Conservation (phyloP, 2,113 vertebrate genomes). For the Laticauda colubrina region DNA sequence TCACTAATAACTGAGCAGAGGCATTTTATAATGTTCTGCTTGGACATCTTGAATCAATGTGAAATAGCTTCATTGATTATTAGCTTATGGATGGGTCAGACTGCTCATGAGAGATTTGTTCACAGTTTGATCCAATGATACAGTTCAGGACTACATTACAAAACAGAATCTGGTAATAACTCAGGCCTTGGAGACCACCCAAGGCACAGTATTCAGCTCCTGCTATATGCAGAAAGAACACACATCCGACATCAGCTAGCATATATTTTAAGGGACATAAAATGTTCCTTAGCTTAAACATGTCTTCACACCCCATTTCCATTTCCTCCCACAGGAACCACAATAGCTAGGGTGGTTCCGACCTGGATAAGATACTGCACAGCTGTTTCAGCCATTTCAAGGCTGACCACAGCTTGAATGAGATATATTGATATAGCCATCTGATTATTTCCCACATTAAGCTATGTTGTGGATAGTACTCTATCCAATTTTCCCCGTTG, state of each 20-base stretch:
- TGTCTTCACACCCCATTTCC: slow-evolving; percentile 10
- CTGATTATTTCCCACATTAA: neutral
- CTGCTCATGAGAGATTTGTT: neutral
- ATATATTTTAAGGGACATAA: neutral
- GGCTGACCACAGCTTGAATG: slow-evolving; percentile 22
- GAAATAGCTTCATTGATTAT: slow-evolving; percentile 7
- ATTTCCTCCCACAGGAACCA: slow-evolving; percentile 10
- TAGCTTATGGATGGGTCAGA: slow-evolving; percentile 23
- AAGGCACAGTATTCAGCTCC: neutral
- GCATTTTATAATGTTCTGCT: neutral
- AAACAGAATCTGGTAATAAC: neutral
- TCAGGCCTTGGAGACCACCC: neutral
- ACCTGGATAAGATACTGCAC: neutral
- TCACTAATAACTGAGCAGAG: neutral
- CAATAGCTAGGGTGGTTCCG: neutral
- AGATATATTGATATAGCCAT: slow-evolving; percentile 10
- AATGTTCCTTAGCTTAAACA: neutral
- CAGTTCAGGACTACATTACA: neutral
- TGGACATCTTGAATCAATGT: slow-evolving; percentile 14
- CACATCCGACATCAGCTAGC: neutral
- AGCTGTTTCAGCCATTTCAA: slow-evolving; percentile 37
- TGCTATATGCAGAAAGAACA: rapidly evolving
- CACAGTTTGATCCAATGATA: neutral
- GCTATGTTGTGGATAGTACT: neutral
- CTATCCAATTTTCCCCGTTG: neutral